A percentile compares a stretch with the other conserved stretches of the same genome.
These are phyloP conservation scores for Boloria euphrosyne DNA, from an alignment of 2,888 invertebrate species.

Conservation along the genomic window DNA sequence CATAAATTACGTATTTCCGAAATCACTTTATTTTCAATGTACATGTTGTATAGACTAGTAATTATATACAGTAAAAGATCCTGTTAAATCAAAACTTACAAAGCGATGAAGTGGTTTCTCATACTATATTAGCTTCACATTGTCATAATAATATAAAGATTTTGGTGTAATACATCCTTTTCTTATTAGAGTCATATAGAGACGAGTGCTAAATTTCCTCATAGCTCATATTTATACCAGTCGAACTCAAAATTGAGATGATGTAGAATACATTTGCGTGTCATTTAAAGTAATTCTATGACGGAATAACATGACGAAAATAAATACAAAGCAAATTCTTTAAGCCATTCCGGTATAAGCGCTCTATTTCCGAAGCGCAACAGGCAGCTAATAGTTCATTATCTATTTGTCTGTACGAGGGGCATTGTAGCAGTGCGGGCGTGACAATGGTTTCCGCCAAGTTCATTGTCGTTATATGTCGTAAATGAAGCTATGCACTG, in stretches of 20 bases:
- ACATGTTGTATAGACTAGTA: constrained; percentile 14
- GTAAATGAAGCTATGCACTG: constrained; percentile 44
- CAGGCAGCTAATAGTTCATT: constrained; percentile 43
- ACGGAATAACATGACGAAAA: background rate
- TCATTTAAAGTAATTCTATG: too few species aligned
- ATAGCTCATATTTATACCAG: too few species aligned
- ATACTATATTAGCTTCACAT: background rate
- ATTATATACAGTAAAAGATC: constrained; percentile 7
- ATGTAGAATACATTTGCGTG: too few species aligned
- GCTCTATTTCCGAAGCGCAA: constrained; percentile 32
- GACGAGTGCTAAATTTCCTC: too few species aligned
- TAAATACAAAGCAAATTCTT: constrained; percentile 12
- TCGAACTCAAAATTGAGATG: too few species aligned
- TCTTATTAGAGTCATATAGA: too few species aligned
- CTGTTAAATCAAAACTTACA: background rate
- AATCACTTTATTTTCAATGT: constrained; percentile 36
- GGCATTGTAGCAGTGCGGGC: constrained; percentile 73
- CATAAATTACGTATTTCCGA: constrained; percentile 39
- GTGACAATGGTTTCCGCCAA: constrained; percentile 79
- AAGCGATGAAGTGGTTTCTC: background rate
- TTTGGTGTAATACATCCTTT: too few species aligned
- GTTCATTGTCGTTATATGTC: constrained; percentile 72
- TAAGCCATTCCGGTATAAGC: constrained; percentile 18
- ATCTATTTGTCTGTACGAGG: constrained; percentile 55
- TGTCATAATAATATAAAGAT: too few species aligned